A percentile compares a stretch with the other conserved stretches of the same genome.
phyloP scores from a whole-genome alignment of 2,113 vertebrate genomes.

The Lamprotornis superbus region DNA sequence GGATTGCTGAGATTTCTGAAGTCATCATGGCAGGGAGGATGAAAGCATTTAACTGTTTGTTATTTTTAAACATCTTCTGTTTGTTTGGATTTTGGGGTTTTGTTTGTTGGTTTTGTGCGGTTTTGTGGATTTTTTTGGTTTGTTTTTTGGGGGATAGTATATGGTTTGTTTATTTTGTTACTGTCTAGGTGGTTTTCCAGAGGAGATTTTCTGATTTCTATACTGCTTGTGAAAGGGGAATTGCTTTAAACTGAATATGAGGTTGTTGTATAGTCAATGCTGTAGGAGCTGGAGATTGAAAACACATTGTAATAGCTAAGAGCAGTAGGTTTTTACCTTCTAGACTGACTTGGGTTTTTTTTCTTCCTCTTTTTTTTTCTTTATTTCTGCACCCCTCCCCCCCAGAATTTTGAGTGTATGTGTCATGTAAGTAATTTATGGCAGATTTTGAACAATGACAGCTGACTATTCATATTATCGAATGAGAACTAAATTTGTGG shows the following conservation, averaged over 20 bases:
- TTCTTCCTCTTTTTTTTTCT: rapidly evolving
- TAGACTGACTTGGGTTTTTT: no score
- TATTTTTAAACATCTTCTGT: neutral
- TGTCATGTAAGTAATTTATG: neutral
- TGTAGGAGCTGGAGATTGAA: neutral
- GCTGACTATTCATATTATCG: rapidly evolving
- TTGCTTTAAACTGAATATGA: neutral
- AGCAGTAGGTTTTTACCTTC: neutral
- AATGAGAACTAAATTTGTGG: neutral
- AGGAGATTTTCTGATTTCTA: neutral
- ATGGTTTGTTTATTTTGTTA: neutral
- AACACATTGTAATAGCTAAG: neutral
- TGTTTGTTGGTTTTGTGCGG: neutral
- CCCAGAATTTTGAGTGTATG: neutral
- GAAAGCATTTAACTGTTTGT: neutral
- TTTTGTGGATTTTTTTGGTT: neutral
- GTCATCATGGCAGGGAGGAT: neutral
- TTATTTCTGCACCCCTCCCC: rapidly evolving
- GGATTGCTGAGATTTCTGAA: neutral
- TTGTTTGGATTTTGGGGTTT: neutral
- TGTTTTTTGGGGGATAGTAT: neutral
- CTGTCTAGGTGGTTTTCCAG: neutral
- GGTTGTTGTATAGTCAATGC: neutral
- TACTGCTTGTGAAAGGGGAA: neutral
- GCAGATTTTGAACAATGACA: neutral